Conservation (phyloP, 2,797 vertebrate species). For the Ceryle rudis region DNA sequence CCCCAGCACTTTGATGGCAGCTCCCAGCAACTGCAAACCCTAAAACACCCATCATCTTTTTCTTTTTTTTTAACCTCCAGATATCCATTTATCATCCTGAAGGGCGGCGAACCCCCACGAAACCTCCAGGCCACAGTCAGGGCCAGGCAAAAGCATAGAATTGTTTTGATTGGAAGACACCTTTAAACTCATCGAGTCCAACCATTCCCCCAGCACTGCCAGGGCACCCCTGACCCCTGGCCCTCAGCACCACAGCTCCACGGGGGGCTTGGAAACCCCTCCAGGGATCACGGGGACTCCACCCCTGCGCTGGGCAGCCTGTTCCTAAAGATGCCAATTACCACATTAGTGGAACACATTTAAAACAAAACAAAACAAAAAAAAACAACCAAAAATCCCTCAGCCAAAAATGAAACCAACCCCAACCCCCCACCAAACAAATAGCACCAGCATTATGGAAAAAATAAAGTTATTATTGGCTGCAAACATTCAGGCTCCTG, state of each 20-base stretch:
- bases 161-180: not conserved
- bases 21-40: not conserved
- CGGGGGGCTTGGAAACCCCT: not conserved
- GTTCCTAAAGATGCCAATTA: not conserved
- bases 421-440: not conserved
- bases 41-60: not conserved
- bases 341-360: not conserved
- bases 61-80: not conserved
- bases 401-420: not conserved
- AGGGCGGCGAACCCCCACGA: not conserved
- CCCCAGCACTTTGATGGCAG: rapidly evolving
- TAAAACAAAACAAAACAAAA: not conserved
- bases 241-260: not conserved
- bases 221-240: not conserved
- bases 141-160: not conserved
- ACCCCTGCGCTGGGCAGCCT: not conserved
- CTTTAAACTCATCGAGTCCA: not conserved
- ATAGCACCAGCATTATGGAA: not conserved
- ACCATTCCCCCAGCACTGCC: not conserved
- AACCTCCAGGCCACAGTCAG: not conserved
- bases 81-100: not conserved
- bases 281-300: not conserved
- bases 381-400: not conserved
- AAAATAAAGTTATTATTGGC: conserved; percentile 43
- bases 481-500: conserved; percentile 8